phyloP scores from a whole-genome alignment of 2,113 vertebrate genomes.

The Panthera tigris region DNA sequence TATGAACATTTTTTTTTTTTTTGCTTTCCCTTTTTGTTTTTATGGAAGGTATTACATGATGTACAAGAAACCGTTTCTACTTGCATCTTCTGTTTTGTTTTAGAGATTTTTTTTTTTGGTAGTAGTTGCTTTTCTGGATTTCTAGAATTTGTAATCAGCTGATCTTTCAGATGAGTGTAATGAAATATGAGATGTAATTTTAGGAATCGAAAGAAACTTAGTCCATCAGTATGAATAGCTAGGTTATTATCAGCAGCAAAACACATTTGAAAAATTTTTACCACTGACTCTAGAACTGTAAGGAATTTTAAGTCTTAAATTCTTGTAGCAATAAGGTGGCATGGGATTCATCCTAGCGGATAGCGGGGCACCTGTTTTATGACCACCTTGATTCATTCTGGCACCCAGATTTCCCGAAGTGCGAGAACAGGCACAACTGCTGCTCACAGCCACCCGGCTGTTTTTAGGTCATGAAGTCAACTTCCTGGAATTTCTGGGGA shows the following conservation, averaged over 20 bases:
- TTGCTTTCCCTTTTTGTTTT: constrained; percentile 63
- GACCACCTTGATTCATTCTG: constrained; percentile 86
- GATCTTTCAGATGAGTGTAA: constrained; percentile 72
- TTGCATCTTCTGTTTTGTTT: constrained; percentile 63
- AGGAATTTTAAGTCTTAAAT: constrained; percentile 55
- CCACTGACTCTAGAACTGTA: constrained; percentile 59
- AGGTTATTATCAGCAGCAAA: constrained; percentile 66
- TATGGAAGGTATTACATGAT: constrained; percentile 60
- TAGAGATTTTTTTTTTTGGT: constrained; percentile 71
- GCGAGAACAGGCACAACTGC: constrained; percentile 80
- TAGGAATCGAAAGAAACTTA: constrained; percentile 44
- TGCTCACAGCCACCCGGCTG: constrained; percentile 85
- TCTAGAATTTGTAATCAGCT: constrained; percentile 76
- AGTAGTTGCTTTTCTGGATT: constrained; percentile 63
- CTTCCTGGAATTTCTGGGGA: constrained; percentile 90
- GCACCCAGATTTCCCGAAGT: constrained; percentile 81
- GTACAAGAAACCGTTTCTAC: constrained; percentile 40
- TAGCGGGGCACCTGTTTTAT: constrained; percentile 90
- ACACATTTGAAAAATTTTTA: constrained; percentile 62
- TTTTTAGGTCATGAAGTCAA: constrained; percentile 90
- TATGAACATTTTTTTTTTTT: constrained; percentile 51
- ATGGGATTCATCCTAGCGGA: constrained; percentile 82
- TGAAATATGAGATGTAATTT: constrained; percentile 80
- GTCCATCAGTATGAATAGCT: constrained; percentile 60
- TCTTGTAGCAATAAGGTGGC: constrained; percentile 54